phyloP scores from a whole-genome alignment of 2,888 invertebrate species.

The Melanargia galathea region DNA sequence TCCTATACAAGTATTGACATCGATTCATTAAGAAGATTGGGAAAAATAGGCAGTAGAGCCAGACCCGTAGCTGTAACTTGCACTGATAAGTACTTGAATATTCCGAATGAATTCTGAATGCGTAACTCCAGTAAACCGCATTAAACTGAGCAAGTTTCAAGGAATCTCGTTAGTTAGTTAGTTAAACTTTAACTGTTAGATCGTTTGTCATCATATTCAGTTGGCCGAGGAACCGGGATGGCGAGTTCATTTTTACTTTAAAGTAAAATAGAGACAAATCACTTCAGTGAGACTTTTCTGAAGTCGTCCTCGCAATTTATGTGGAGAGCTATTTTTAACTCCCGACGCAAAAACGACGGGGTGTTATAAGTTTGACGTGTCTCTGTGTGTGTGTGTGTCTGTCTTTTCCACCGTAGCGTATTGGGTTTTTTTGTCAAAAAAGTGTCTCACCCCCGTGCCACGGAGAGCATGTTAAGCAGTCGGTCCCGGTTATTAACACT shows the following conservation, averaged over 20 bases:
- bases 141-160: constrained; percentile 37
- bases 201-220: constrained; percentile 50
- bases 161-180: constrained; percentile 48
- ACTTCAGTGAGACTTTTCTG: constrained; percentile 30
- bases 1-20: too few relatives aligned
- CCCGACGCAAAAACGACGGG: too few relatives aligned
- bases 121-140: constrained; percentile 32
- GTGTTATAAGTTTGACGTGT: too few relatives aligned
- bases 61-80: too few relatives aligned
- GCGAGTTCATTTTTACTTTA: constrained; percentile 48
- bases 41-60: too few relatives aligned
- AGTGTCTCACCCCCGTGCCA: too few relatives aligned
- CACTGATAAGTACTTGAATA: constrained; percentile 30
- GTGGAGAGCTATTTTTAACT: constrained; percentile 12
- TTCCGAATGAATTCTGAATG: constrained; percentile 33
- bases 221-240: constrained; percentile 35
- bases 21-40: too few relatives aligned
- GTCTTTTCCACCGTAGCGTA: too few relatives aligned
- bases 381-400: too few relatives aligned
- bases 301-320: constrained; percentile 10
- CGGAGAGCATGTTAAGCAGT: too few relatives aligned
- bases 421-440: too few relatives aligned
- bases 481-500: too few relatives aligned
- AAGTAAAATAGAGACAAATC: constrained; percentile 49
- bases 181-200: constrained; percentile 47